These are phyloP conservation scores for Meda fulgida DNA, from an alignment of 2,797 vertebrate species.

Conservation along the genomic window DNA sequence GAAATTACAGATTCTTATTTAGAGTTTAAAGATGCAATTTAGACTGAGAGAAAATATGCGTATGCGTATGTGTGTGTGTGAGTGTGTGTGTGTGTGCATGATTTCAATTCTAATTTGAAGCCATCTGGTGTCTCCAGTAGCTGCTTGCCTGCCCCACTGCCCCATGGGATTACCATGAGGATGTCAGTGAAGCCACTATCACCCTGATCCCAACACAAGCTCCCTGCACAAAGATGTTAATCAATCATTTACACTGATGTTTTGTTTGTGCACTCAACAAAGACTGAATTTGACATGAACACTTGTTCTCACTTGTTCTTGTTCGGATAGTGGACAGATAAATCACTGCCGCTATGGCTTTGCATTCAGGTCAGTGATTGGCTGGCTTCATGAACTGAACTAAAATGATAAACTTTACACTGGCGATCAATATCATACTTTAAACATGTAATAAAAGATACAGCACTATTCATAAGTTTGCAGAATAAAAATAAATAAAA, in stretches of 20 bases:
- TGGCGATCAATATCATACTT: background rate
- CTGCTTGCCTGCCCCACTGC: slow-evolving; percentile 54
- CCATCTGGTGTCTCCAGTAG: slow-evolving; percentile 51
- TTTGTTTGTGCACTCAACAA: slow-evolving; percentile 29
- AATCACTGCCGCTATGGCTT: background rate
- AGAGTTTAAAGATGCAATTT: background rate
- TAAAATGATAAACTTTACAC: background rate
- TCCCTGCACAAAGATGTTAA: slow-evolving; percentile 39
- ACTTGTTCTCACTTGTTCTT: slow-evolving; percentile 6
- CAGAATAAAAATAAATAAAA: too few relatives aligned
- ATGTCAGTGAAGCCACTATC: slow-evolving; percentile 43
- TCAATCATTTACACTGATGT: slow-evolving; percentile 35
- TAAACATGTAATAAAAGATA: background rate
- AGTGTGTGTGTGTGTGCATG: slow-evolving; percentile 16
- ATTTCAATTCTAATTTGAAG: slow-evolving; percentile 49
- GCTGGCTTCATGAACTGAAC: background rate
- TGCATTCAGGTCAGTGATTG: slow-evolving; percentile 3
- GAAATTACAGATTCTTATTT: slow-evolving; percentile 3
- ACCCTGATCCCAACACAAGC: slow-evolving; percentile 46
- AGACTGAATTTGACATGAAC: slow-evolving; percentile 15
- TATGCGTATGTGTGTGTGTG: background rate
- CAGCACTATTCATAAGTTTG: background rate
- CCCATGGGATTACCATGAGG: slow-evolving; percentile 56
- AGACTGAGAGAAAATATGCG: slow-evolving; percentile 1
- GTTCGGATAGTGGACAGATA: background rate